Conservation (phyloP, 2,797 vertebrate species). For the Champsocephalus esox region DNA sequence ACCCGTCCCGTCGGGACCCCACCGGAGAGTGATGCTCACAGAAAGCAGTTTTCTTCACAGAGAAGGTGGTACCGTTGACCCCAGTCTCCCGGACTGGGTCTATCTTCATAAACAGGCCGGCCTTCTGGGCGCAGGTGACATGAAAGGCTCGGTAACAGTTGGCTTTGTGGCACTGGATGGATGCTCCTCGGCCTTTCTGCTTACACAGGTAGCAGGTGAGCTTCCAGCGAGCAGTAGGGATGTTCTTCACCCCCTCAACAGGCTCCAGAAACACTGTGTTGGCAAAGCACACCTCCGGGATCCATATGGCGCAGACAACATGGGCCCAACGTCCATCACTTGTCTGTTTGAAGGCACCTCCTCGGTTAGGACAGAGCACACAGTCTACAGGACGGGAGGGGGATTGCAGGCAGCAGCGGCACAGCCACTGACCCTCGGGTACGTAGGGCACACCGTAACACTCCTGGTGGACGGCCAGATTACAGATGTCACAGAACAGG, state of each 20-base stretch:
- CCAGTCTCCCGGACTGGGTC: conserved; percentile 95
- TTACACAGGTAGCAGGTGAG: conserved; percentile 97
- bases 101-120: conserved; percentile 98
- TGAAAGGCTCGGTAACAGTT: conserved; percentile 99
- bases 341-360: conserved; percentile 99
- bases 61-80: conserved; percentile 94
- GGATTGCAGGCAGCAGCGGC: conserved; percentile 97
- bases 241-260: conserved; percentile 96
- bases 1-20: conserved; percentile 77
- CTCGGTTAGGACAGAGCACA: conserved; percentile 96
- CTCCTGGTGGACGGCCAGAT: conserved; percentile 98
- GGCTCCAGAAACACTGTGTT: conserved; percentile 99
- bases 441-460: conserved; percentile 99
- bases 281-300: conserved; percentile 98
- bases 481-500: conserved; percentile 98
- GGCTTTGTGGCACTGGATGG: conserved; percentile 98
- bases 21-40: conserved; percentile 94
- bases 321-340: conserved; percentile 98
- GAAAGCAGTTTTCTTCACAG: conserved; percentile 97
- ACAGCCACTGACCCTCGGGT: conserved; percentile 98
- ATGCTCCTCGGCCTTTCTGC: conserved; percentile 94
- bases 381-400: conserved; percentile 96
- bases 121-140: conserved; percentile 95
- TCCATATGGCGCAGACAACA: conserved; percentile 99
- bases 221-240: conserved; percentile 96